Evolutionary conservation across 2,113 vertebrate genomes (phyloP).

Genomic region (Silurus meridionalis): DNA sequence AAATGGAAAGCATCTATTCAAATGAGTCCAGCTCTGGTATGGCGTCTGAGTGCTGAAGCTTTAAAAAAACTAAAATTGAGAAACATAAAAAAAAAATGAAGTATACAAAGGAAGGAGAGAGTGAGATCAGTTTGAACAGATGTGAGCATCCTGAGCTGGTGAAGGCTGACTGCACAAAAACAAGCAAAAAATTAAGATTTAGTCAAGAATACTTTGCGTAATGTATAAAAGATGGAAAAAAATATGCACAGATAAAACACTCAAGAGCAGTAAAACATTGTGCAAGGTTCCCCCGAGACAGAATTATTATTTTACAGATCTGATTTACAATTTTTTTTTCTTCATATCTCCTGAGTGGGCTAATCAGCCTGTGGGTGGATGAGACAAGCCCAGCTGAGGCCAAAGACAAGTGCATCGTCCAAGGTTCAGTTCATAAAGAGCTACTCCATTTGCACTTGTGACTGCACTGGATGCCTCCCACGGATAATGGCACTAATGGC

Average conservation of each 20-base stretch:
- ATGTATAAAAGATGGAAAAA: background rate
- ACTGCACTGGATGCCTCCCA: slow-evolving; percentile 8
- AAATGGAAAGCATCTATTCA: background rate
- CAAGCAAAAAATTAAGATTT: background rate
- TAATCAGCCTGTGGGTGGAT: slow-evolving; percentile 7
- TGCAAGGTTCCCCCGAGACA: background rate
- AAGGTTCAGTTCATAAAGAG: slow-evolving; percentile 25
- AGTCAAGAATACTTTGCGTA: no score
- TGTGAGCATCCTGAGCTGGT: background rate
- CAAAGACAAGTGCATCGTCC: background rate
- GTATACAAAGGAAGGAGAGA: background rate
- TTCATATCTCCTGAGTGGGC: background rate
- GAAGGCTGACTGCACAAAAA: background rate
- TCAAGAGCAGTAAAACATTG: background rate
- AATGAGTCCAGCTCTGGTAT: background rate
- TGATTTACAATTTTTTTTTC: background rate
- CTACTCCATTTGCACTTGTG: slow-evolving; percentile 19
- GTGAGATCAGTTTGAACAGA: background rate
- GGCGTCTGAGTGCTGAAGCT: background rate
- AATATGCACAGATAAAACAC: background rate
- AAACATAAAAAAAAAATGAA: background rate
- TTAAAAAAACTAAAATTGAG: background rate
- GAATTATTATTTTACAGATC: background rate
- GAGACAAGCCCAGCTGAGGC: background rate
- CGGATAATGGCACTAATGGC: slow-evolving; percentile 10